Percentiles rank a stretch among this genome's conserved stretches.
phyloP scores from a whole-genome alignment of 2,888 invertebrate species.

The Stomorhina lunata region DNA sequence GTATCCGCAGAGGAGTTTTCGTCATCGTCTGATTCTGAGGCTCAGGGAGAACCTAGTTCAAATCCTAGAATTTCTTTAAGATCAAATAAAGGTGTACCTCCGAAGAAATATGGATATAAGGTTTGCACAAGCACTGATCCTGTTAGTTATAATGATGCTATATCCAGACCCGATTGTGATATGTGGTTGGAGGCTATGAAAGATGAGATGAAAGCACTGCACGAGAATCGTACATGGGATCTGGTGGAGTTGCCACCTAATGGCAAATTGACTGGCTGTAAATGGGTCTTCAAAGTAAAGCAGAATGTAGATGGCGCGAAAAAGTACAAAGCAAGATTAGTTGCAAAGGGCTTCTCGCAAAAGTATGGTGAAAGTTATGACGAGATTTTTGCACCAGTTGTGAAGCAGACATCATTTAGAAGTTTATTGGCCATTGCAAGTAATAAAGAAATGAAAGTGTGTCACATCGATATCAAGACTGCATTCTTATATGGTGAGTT shows the following conservation, averaged over 20 bases:
- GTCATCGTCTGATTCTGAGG: too few species aligned
- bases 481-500: background rate
- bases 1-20: background rate
- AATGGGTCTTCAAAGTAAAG: slow-evolving; percentile 15
- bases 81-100: background rate
- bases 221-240: slow-evolving; percentile 11
- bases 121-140: background rate
- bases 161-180: background rate
- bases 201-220: slow-evolving; percentile 6
- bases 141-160: background rate
- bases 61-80: background rate
- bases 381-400: slow-evolving; percentile 2
- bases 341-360: slow-evolving; percentile 8
- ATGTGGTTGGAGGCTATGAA: background rate
- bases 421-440: background rate
- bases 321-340: slow-evolving; percentile 2
- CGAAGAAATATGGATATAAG: background rate
- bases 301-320: background rate
- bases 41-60: background rate
- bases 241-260: slow-evolving; percentile 7
- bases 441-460: slow-evolving; percentile 7
- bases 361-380: slow-evolving; percentile 8
- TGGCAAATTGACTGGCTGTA: too few species aligned
- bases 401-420: slow-evolving; percentile 1
- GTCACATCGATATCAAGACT: slow-evolving; percentile 24